These are phyloP conservation scores for Luscinia luscinia DNA, from an alignment of 2,797 vertebrate genomes.

Conservation along the genomic window DNA sequence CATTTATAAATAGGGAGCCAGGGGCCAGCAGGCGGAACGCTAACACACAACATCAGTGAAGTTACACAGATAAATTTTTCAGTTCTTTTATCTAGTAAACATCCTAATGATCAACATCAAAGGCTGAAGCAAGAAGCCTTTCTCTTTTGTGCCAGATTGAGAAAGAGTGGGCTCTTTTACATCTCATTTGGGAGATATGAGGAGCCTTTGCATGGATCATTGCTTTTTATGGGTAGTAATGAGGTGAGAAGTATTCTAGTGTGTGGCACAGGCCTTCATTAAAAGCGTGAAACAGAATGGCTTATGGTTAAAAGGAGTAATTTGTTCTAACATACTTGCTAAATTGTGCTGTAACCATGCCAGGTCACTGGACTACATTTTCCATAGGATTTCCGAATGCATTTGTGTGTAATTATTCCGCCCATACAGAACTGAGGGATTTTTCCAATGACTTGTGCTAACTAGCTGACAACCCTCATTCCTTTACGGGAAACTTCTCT, in stretches of 20 bases:
- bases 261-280: constrained; percentile 86
- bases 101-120: constrained; percentile 84
- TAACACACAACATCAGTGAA: constrained; percentile 76
- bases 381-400: constrained; percentile 70
- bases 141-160: constrained; percentile 71
- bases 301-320: constrained; percentile 82
- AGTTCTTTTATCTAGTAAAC: constrained; percentile 84
- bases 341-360: constrained; percentile 79
- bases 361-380: constrained; percentile 76
- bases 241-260: constrained; percentile 90
- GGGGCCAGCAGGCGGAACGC: constrained; percentile 40
- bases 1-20: constrained; percentile 50
- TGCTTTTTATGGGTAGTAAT: constrained; percentile 89
- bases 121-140: constrained; percentile 70
- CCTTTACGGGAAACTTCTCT: constrained; percentile 56
- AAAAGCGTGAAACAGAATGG: constrained; percentile 83
- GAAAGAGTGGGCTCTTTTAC: constrained; percentile 71
- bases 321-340: constrained; percentile 84
- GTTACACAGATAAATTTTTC: constrained; percentile 79
- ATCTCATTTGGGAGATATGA: constrained; percentile 80
- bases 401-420: constrained; percentile 74
- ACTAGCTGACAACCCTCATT: constrained; percentile 68
- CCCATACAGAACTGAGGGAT: constrained; percentile 23
- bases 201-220: constrained; percentile 84
- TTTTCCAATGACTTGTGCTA: constrained; percentile 67